Conservation (phyloP, 35 echinoderm and acorn worm species). For the Ophiothrix spiculata region DNA sequence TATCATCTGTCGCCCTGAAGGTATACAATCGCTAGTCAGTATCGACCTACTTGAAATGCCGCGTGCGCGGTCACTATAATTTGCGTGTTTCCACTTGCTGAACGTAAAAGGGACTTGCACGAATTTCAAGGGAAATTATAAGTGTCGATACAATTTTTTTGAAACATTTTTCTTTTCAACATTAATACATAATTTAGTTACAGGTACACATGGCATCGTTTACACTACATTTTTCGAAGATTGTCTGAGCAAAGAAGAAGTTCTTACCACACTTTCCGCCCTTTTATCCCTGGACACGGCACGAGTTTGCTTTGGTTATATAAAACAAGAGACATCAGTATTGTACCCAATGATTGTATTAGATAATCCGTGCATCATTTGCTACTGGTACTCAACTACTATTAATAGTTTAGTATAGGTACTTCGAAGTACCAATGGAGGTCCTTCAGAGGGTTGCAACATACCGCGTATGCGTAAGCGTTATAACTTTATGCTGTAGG, state of each 20-base stretch:
- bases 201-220: background rate
- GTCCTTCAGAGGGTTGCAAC: too few relatives aligned
- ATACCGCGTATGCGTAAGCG: too few relatives aligned
- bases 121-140: too few relatives aligned
- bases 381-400: too few relatives aligned
- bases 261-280: background rate
- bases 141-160: background rate
- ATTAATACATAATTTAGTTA: slow-evolving; percentile 10
- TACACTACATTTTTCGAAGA: background rate
- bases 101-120: too few relatives aligned
- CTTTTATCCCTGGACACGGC: background rate
- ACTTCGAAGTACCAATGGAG: too few relatives aligned
- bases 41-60: slow-evolving; percentile 5
- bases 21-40: slow-evolving; percentile 6
- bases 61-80: slow-evolving; percentile 17
- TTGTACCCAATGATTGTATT: too few relatives aligned
- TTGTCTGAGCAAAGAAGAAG: background rate
- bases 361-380: too few relatives aligned
- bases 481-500: too few relatives aligned
- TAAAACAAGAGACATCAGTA: too few relatives aligned
- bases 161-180: background rate
- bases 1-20: slow-evolving; percentile 37
- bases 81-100: slow-evolving; percentile 1
- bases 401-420: too few relatives aligned
- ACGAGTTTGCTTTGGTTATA: too few relatives aligned